Percentiles rank a stretch among this genome's conserved stretches.
Conservation (phyloP, 1,140 invertebrate species). For the Meloidogyne chitwoodi region DNA sequence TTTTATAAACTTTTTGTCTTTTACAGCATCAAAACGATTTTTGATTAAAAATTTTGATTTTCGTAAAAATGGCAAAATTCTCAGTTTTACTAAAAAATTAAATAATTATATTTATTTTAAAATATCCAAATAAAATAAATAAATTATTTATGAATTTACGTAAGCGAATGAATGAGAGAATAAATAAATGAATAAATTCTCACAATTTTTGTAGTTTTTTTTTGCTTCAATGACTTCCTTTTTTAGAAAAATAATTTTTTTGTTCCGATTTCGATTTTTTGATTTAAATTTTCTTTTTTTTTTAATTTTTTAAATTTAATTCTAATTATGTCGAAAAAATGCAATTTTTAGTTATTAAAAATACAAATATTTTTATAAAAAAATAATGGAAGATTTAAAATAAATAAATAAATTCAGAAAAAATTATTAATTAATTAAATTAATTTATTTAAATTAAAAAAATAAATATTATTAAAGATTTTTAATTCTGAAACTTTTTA, state of each 20-base stretch:
- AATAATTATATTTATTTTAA: too few species aligned
- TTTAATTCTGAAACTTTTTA: too few species aligned
- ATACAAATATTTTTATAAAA: neutral
- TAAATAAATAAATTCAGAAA: too few species aligned
- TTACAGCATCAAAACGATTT: too few species aligned
- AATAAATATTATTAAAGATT: too few species aligned
- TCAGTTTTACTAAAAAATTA: too few species aligned
- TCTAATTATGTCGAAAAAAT: neutral
- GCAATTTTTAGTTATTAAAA: neutral
- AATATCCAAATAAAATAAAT: neutral
- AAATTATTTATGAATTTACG: neutral
- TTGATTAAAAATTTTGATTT: too few species aligned
- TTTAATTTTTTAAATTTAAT: neutral
- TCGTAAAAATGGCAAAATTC: too few species aligned
- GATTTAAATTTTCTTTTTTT: neutral
- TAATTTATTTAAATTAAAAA: too few species aligned
- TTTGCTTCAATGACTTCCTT: neutral
- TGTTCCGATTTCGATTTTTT: neutral
- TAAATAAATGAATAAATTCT: neutral
- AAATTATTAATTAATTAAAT: too few species aligned
- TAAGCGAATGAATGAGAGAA: neutral
- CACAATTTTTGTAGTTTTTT: neutral
- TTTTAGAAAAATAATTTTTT: neutral
- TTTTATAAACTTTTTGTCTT: too few species aligned
- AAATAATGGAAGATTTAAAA: neutral